A percentile compares a stretch with the other conserved stretches of the same genome.
phyloP scores from a whole-genome alignment of 1,140 invertebrate genomes.

The Caenorhabditis inopinata region DNA sequence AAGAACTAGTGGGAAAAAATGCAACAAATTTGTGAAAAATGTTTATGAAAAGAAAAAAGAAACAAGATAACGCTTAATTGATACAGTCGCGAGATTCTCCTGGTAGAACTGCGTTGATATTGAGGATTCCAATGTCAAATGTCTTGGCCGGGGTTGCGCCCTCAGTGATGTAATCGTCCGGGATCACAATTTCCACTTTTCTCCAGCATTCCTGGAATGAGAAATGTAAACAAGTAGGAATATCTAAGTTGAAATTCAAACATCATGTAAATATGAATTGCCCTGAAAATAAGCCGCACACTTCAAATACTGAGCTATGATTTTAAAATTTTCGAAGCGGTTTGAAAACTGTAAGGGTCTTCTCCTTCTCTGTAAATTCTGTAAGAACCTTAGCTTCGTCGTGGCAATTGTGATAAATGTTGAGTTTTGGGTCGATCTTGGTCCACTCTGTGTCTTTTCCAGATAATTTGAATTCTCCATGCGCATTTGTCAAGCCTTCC shows the following conservation, averaged over 20 bases:
- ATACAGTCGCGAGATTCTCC: slow-evolving; percentile 49
- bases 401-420: slow-evolving; percentile 53
- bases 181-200: slow-evolving; percentile 47
- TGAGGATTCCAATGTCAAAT: slow-evolving; percentile 50
- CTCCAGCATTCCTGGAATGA: slow-evolving; percentile 50
- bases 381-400: slow-evolving; percentile 44
- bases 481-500: slow-evolving; percentile 32
- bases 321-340: too few species aligned
- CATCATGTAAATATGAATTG: too few species aligned
- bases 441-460: slow-evolving; percentile 50
- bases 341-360: too few species aligned
- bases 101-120: slow-evolving; percentile 45
- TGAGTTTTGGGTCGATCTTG: slow-evolving; percentile 50
- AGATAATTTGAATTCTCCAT: slow-evolving; percentile 46
- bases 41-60: not conserved
- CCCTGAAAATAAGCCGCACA: too few species aligned
- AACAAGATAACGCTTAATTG: slow-evolving; percentile 11
- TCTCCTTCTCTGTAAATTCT: slow-evolving; percentile 1
- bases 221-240: too few species aligned
- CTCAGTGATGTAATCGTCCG: slow-evolving; percentile 44
- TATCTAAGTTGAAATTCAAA: too few species aligned
- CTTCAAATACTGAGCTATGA: too few species aligned
- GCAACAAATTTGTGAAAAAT: not conserved
- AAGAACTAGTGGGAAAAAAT: not conserved
- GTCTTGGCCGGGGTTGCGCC: slow-evolving; percentile 35